Percentiles rank a stretch among this genome's conserved stretches.
Evolutionary conservation across 2,797 vertebrate species (phyloP).

Genomic region (Trachops cirrhosus): DNA sequence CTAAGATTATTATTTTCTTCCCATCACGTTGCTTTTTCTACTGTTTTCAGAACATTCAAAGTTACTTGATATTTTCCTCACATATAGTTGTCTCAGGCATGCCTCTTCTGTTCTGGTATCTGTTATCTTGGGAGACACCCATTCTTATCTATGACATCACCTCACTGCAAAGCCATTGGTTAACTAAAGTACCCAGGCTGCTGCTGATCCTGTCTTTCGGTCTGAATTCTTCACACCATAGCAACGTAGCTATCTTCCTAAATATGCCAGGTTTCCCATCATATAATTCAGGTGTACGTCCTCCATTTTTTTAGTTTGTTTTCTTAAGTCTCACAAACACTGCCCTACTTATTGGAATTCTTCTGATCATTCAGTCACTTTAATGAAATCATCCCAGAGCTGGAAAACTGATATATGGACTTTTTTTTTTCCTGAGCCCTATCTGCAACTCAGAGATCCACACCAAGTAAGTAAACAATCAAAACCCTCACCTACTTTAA

Average conservation of each 20-base stretch:
- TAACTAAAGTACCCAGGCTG: conserved; percentile 14
- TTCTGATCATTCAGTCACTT: background rate
- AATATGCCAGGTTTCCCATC: background rate
- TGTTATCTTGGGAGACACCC: conserved; percentile 12
- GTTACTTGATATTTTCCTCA: background rate
- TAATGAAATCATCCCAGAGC: background rate
- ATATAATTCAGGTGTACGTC: background rate
- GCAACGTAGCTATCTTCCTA: conserved; percentile 33
- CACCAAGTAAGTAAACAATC: background rate
- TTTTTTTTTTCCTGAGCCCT: background rate
- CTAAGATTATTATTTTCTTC: background rate
- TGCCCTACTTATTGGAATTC: background rate
- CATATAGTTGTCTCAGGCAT: background rate
- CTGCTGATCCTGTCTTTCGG: background rate
- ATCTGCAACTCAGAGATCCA: background rate
- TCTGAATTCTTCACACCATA: background rate
- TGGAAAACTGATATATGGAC: background rate
- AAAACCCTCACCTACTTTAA: background rate
- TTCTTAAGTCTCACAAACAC: background rate
- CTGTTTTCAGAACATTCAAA: conserved; percentile 1
- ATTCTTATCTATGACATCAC: conserved; percentile 55
- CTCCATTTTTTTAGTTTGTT: background rate
- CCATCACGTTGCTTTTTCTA: background rate
- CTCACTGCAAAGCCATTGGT: conserved; percentile 12
- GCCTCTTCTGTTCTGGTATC: background rate